Conservation (phyloP, 2,888 invertebrate genomes). For the Tipula helvola region DNA sequence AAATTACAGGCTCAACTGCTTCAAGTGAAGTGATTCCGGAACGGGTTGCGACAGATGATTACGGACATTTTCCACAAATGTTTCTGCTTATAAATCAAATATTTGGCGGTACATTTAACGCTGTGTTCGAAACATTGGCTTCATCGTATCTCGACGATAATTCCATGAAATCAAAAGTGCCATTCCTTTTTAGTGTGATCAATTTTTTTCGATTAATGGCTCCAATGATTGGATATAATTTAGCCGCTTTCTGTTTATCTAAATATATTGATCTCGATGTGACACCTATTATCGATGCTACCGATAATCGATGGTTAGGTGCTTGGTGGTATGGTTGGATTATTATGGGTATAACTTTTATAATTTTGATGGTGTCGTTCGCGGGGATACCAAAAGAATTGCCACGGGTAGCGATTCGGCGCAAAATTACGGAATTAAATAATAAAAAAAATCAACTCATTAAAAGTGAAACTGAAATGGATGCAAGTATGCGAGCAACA, state of each 20-base stretch:
- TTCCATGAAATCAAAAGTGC: background rate
- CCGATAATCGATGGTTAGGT: background rate
- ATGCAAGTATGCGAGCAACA: background rate
- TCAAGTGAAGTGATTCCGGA: background rate
- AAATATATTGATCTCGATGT: background rate
- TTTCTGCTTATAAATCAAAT: background rate
- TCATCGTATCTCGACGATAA: background rate
- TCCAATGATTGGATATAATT: background rate
- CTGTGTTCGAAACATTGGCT: background rate
- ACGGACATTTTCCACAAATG: background rate
- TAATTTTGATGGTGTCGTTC: background rate
- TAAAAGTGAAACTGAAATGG: background rate
- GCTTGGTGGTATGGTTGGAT: slow-evolving; percentile 5
- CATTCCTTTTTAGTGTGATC: background rate
- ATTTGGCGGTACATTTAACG: background rate
- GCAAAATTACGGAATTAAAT: background rate
- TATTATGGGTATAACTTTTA: background rate
- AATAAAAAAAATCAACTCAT: background rate
- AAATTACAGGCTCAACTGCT: background rate
- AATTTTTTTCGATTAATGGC: background rate
- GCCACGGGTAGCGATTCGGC: background rate
- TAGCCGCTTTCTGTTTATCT: background rate
- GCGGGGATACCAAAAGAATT: background rate
- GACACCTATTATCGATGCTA: background rate
- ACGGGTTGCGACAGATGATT: background rate